phyloP scores from a whole-genome alignment of 2,888 invertebrate species.

The Diaperis boleti region DNA sequence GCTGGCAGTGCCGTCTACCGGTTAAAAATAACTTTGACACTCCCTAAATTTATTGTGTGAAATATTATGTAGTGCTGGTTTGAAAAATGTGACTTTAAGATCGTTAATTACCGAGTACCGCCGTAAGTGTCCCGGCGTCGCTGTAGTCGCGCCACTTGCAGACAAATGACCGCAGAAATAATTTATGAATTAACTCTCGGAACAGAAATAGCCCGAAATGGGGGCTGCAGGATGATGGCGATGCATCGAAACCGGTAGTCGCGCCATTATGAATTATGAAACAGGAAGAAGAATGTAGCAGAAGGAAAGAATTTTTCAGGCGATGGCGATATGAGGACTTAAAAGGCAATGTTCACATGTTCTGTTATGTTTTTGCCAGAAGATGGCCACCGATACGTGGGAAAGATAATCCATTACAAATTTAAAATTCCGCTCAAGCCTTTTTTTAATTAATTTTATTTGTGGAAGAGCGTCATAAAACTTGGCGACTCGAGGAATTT shows the following conservation, averaged over 20 bases:
- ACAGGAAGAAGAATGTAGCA: slow-evolving; percentile 26
- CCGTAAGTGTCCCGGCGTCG: slow-evolving; percentile 64
- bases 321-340: slow-evolving; percentile 31
- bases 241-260: slow-evolving; percentile 20
- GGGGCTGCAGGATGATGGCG: slow-evolving; percentile 7
- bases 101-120: slow-evolving; percentile 66
- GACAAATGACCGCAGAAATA: slow-evolving; percentile 65
- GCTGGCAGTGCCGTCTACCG: slow-evolving; percentile 16
- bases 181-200: slow-evolving; percentile 57
- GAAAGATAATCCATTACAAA: slow-evolving; percentile 60
- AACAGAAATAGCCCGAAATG: slow-evolving; percentile 26
- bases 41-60: slow-evolving; percentile 65
- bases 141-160: slow-evolving; percentile 62
- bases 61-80: slow-evolving; percentile 64
- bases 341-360: slow-evolving; percentile 28
- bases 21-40: slow-evolving; percentile 55
- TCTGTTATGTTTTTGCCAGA: slow-evolving; percentile 16
- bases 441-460: slow-evolving; percentile 17
- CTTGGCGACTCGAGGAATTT: slow-evolving; percentile 13
- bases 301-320: slow-evolving; percentile 13
- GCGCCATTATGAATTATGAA: slow-evolving; percentile 35
- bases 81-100: slow-evolving; percentile 66
- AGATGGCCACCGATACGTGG: slow-evolving; percentile 55
- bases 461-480: slow-evolving; percentile 6
- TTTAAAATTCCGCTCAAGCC: slow-evolving; percentile 55